phyloP scores from a whole-genome alignment of 2,888 invertebrate species.

The Euplexia lucipara region DNA sequence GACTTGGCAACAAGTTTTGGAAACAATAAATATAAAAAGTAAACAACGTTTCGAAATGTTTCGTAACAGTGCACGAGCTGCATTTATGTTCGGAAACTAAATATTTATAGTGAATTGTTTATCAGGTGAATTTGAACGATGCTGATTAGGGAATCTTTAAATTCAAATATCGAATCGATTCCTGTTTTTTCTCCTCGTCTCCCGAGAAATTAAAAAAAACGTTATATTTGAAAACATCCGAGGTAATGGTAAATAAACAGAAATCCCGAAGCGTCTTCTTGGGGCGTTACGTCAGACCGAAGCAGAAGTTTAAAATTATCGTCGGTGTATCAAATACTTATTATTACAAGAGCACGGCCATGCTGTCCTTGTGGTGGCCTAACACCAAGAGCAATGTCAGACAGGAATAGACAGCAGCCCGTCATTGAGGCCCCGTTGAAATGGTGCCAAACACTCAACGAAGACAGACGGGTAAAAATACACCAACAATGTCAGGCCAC shows the following conservation, averaged over 20 bases:
- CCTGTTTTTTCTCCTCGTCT: conserved; percentile 12
- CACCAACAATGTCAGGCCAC: conserved; percentile 74
- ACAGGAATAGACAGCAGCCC: conserved; percentile 81
- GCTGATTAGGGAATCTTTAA: conserved; percentile 26
- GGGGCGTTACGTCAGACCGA: conserved; percentile 12
- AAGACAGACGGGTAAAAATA: conserved; percentile 78
- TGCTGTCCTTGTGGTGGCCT: conserved; percentile 72
- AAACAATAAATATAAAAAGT: conserved; percentile 43
- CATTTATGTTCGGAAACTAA: conserved; percentile 31
- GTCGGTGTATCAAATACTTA: conserved; percentile 34
- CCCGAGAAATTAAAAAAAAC: conserved; percentile 4
- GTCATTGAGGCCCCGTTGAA: conserved; percentile 81
- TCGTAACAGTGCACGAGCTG: conserved; percentile 35
- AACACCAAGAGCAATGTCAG: conserved; percentile 85
- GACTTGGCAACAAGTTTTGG: conserved; percentile 47
- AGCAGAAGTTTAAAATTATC: conserved; percentile 30
- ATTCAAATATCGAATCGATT: conserved; percentile 21
- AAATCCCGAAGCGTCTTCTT: conserved; percentile 1
- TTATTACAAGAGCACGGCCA: conserved; percentile 60
- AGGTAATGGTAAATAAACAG: conserved; percentile 29
- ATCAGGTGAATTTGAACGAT: conserved; percentile 35
- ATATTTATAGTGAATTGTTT: conserved; percentile 52
- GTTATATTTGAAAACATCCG: conserved; percentile 7
- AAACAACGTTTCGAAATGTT: conserved; percentile 38
- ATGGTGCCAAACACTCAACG: conserved; percentile 78